phyloP scores from a whole-genome alignment of 2,797 vertebrate genomes.

The Rallus crepitans region DNA sequence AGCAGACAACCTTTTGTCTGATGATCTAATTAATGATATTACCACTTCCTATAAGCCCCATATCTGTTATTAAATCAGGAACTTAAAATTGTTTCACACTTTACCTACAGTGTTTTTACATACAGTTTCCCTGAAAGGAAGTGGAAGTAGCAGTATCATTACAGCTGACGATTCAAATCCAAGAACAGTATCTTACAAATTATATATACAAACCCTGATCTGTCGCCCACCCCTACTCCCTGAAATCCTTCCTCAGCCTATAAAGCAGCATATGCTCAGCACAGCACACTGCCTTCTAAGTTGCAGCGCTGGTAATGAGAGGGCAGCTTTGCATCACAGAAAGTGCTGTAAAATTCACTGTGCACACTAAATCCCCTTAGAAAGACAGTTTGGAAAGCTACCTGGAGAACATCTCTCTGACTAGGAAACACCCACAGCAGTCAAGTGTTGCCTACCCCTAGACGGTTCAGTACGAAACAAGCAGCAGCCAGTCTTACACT shows the following conservation, averaged over 20 bases:
- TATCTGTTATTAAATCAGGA: constrained; percentile 17
- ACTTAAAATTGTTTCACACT: background rate
- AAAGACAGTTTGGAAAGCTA: background rate
- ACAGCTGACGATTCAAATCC: constrained; percentile 54
- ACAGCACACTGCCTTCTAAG: background rate
- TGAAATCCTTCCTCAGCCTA: constrained; percentile 26
- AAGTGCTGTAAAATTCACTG: background rate
- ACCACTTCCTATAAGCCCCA: background rate
- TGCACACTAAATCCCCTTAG: too few relatives aligned
- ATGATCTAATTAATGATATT: constrained; percentile 21
- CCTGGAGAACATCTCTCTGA: background rate
- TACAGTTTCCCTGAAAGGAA: background rate
- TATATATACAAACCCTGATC: constrained; percentile 61
- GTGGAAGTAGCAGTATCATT: constrained; percentile 31
- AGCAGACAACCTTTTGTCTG: constrained; percentile 27
- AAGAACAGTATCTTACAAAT: constrained; percentile 40
- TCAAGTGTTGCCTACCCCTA: background rate
- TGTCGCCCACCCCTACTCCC: background rate
- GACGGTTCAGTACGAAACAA: background rate
- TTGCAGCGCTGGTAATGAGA: background rate
- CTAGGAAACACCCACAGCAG: background rate
- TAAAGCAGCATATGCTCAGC: background rate
- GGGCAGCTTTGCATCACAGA: background rate
- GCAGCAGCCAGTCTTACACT: background rate
- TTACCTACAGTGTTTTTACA: constrained; percentile 41